Conservation (phyloP, 1,140 invertebrate species). For the Alviniconcha marisindica region DNA sequence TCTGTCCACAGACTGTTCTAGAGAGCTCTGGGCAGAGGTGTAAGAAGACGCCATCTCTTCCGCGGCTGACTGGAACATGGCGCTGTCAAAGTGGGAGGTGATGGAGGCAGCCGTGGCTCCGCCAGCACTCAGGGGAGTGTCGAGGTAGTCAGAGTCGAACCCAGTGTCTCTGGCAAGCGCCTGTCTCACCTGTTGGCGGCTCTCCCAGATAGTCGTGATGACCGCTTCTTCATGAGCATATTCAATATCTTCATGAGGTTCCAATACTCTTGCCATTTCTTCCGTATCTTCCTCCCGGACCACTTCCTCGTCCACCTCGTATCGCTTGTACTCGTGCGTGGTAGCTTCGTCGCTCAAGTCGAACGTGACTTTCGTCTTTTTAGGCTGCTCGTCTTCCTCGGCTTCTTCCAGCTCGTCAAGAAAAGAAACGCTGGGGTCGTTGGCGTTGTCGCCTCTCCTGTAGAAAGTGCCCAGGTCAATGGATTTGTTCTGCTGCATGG, state of each 20-base stretch:
- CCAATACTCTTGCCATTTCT: slow-evolving; percentile 34
- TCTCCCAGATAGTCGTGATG: slow-evolving; percentile 66
- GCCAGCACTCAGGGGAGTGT: too few relatives aligned
- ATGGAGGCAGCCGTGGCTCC: background rate
- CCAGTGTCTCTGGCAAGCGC: slow-evolving; percentile 43
- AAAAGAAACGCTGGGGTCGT: slow-evolving; percentile 35
- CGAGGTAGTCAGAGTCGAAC: slow-evolving; percentile 45
- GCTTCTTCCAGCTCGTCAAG: background rate
- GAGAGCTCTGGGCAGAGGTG: slow-evolving; percentile 34
- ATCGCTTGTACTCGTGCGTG: slow-evolving; percentile 27
- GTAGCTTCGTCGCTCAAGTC: slow-evolving; percentile 44
- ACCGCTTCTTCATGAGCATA: slow-evolving; percentile 67
- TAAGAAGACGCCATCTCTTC: slow-evolving; percentile 44
- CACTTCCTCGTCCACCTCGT: slow-evolving; percentile 38
- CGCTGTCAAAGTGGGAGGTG: background rate
- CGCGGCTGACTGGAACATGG: background rate
- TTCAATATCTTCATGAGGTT: slow-evolving; percentile 70
- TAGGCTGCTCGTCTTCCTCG: slow-evolving; percentile 14
- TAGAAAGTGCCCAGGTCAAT: slow-evolving; percentile 70
- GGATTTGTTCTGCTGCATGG: slow-evolving; percentile 53
- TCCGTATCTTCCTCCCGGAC: slow-evolving; percentile 5
- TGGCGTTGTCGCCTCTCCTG: slow-evolving; percentile 48
- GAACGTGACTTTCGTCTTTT: slow-evolving; percentile 53
- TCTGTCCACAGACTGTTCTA: slow-evolving; percentile 38
- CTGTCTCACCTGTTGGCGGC: slow-evolving; percentile 53